These are phyloP conservation scores for Zonitis immaculata DNA, from an alignment of 2,888 invertebrate genomes.

Conservation along the genomic window DNA sequence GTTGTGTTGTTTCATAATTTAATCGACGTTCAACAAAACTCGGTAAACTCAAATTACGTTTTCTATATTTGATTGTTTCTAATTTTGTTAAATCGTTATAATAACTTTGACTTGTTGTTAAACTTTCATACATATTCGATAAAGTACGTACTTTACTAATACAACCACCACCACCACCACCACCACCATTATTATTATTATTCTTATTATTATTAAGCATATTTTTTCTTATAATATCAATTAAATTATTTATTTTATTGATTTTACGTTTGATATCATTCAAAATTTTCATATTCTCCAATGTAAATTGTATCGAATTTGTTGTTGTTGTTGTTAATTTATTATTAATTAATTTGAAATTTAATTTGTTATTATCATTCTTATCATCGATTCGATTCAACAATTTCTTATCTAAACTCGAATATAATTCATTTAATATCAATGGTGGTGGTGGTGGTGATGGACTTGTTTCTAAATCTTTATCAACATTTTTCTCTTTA, in stretches of 20 bases:
- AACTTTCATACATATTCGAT: conserved; percentile 66
- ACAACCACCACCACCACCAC: conserved; percentile 52
- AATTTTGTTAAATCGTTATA: conserved; percentile 50
- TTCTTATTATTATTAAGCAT: too few species aligned
- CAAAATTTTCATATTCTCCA: conserved; percentile 58
- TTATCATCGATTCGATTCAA: conserved; percentile 39
- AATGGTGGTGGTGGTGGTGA: conserved; percentile 21
- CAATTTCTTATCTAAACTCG: conserved; percentile 43
- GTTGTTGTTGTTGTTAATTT: too few species aligned
- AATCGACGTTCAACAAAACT: conserved; percentile 37
- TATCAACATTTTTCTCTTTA: conserved; percentile 45
- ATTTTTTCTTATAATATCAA: conserved; percentile 54
- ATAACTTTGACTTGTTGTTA: conserved; percentile 54
- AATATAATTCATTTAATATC: conserved; percentile 41
- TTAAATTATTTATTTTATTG: conserved; percentile 65
- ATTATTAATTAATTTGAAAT: conserved; percentile 45
- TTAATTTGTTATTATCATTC: conserved; percentile 41
- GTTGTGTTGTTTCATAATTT: conserved; percentile 23
- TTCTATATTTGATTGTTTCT: conserved; percentile 53
- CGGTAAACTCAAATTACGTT: conserved; percentile 58
- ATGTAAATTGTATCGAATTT: conserved; percentile 34
- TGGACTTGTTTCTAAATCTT: conserved; percentile 38
- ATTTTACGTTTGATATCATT: conserved; percentile 66
- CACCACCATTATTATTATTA: too few species aligned
- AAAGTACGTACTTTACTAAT: conserved; percentile 58